Percentiles rank a stretch among this genome's conserved stretches.
These are phyloP conservation scores for Montipora sp. DNA, from an alignment of 64 coral and sea anemone genomes.

Conservation along the genomic window DNA sequence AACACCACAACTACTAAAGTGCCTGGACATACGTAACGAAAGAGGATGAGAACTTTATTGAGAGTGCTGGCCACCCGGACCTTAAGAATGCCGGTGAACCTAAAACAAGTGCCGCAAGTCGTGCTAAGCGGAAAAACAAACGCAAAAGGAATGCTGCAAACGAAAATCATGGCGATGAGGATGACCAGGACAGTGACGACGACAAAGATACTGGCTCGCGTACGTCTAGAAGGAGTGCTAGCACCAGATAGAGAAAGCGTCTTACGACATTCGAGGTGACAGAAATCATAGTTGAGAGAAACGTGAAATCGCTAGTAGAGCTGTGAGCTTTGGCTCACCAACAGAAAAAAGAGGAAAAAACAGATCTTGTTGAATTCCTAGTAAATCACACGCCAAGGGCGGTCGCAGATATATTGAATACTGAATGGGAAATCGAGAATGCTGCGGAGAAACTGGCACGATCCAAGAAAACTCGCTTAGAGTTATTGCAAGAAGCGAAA, in stretches of 20 bases:
- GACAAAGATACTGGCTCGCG: no score
- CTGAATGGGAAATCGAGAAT: neutral
- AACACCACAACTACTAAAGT: no score
- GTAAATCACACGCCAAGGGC: neutral
- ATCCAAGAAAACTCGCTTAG: neutral
- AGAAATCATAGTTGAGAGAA: conserved; percentile 10
- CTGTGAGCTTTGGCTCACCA: neutral
- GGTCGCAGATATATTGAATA: neutral
- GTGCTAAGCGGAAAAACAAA: no score
- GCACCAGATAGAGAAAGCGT: neutral
- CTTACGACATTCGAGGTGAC: neutral
- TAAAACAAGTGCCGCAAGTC: no score
- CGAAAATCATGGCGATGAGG: no score
- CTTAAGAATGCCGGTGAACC: no score
- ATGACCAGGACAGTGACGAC: no score
- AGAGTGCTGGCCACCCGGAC: no score
- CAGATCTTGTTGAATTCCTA: neutral
- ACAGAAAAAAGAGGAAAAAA: neutral
- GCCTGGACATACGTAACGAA: no score
- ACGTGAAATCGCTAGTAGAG: neutral
- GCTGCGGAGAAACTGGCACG: neutral
- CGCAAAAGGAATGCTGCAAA: no score
- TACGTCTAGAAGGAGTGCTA: neutral
- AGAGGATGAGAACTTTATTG: no score
- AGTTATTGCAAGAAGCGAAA: neutral